Evolutionary conservation across 2,113 vertebrate species (phyloP).

Genomic region (Phrynosoma platyrhinos): DNA sequence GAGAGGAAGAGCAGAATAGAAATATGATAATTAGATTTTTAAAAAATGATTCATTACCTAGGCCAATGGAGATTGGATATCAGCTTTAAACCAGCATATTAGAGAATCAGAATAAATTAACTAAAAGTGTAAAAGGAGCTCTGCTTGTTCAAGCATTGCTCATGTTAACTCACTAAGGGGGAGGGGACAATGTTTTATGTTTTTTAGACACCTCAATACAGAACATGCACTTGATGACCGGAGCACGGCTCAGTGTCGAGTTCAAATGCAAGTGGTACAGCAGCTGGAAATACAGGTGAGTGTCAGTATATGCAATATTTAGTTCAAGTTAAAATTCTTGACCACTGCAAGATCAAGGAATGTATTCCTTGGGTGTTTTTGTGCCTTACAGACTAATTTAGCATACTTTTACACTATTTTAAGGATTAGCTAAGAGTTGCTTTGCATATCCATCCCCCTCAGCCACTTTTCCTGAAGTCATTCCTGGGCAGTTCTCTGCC

Average conservation of each 20-base stretch:
- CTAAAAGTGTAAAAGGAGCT: background rate
- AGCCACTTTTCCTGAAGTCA: background rate
- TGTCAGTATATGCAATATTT: accelerated
- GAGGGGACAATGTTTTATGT: conserved; percentile 22
- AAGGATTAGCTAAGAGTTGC: background rate
- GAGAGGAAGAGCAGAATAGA: background rate
- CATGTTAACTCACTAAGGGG: accelerated
- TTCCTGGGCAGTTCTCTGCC: background rate
- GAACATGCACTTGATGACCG: conserved; percentile 98
- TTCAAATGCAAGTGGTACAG: conserved; percentile 99
- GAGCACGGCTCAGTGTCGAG: conserved; percentile 98
- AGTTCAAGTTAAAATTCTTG: background rate
- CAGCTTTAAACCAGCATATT: background rate
- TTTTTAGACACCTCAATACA: conserved; percentile 93
- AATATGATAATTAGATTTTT: background rate
- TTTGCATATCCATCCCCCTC: background rate
- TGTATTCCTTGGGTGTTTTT: background rate
- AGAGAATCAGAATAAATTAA: background rate
- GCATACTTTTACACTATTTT: background rate
- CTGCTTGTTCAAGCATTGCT: background rate
- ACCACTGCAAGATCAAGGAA: background rate
- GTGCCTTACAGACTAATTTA: background rate
- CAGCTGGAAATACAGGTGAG: conserved; percentile 99
- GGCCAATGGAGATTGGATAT: background rate
- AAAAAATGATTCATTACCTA: background rate